Evolutionary conservation across 2,113 vertebrate species (phyloP).

Genomic region (Nematolebias whitei): DNA sequence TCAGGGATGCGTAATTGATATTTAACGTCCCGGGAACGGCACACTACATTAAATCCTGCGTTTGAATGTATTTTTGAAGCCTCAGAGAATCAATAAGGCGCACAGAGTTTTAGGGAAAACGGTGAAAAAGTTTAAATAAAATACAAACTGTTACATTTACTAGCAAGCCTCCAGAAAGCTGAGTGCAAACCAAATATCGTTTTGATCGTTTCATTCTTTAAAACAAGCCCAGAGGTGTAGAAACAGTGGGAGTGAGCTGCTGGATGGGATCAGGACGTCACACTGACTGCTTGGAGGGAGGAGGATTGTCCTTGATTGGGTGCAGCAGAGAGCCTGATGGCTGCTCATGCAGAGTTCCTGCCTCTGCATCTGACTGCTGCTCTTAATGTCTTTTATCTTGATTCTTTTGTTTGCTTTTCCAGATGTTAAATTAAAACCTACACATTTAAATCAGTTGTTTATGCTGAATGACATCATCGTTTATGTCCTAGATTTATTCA

Average conservation of each 20-base stretch:
- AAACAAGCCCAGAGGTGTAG: conserved; percentile 15
- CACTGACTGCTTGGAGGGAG: conserved; percentile 6
- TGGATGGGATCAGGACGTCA: conserved; percentile 32
- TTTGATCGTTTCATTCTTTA: conserved; percentile 57
- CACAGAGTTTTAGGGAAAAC: conserved; percentile 3
- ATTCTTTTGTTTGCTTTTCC: background rate
- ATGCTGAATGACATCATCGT: conserved; percentile 6
- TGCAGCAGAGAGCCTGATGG: conserved; percentile 65
- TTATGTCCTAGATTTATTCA: conserved; percentile 15
- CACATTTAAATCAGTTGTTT: conserved; percentile 1
- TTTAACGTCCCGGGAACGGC: conserved; percentile 63
- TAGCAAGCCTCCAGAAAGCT: conserved; percentile 66
- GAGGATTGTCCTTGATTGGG: conserved; percentile 60
- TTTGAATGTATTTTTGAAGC: conserved; percentile 55
- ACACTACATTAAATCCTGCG: conserved; percentile 51
- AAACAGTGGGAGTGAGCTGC: conserved; percentile 7
- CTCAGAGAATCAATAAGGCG: conserved; percentile 38
- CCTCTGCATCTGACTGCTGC: conserved; percentile 29
- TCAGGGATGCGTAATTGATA: conserved; percentile 65
- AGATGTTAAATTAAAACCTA: background rate
- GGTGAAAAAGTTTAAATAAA: background rate
- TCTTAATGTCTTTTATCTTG: background rate
- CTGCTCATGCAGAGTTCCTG: conserved; percentile 26
- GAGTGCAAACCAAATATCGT: conserved; percentile 67
- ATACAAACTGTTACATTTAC: conserved; percentile 72